These are phyloP conservation scores for Coryphaenoides rupestris DNA, from an alignment of 2,113 vertebrate genomes.

Conservation along the genomic window DNA sequence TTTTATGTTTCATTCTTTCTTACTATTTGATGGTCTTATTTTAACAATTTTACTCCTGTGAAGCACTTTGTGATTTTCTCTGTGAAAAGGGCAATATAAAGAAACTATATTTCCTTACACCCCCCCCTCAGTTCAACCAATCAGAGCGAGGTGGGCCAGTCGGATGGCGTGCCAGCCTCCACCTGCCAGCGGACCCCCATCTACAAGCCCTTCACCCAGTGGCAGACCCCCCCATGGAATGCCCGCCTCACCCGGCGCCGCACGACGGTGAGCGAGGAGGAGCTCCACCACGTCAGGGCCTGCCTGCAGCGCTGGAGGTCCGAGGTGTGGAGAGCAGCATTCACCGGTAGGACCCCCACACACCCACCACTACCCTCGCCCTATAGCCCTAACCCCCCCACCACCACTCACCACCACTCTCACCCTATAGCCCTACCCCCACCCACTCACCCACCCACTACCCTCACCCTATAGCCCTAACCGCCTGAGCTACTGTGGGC, in stretches of 20 bases:
- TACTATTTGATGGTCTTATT: no score
- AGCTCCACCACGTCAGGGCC: slow-evolving; percentile 78
- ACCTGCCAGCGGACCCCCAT: slow-evolving; percentile 49
- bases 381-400: neutral
- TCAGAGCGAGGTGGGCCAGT: slow-evolving; percentile 11
- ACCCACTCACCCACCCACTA: no score
- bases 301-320: slow-evolving; percentile 91
- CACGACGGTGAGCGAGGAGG: slow-evolving; percentile 74
- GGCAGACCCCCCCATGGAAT: slow-evolving; percentile 53
- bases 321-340: slow-evolving; percentile 88
- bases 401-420: no score
- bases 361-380: neutral
- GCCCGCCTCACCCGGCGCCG: slow-evolving; percentile 72
- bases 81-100: no score
- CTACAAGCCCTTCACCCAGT: slow-evolving; percentile 61
- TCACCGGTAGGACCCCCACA: slow-evolving; percentile 74
- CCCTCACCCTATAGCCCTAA: neutral
- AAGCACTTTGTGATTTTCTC: no score
- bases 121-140: slow-evolving; percentile 45
- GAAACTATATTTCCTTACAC: no score
- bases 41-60: no score
- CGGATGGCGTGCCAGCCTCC: slow-evolving; percentile 50
- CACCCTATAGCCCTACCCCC: no score
- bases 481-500: no score
- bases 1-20: no score